Evolutionary conservation across 2,113 vertebrate species (phyloP), one percentile per base, ranked within the genome.

Genomic region (Dunckerocampus dactyliophorus): DNA sequence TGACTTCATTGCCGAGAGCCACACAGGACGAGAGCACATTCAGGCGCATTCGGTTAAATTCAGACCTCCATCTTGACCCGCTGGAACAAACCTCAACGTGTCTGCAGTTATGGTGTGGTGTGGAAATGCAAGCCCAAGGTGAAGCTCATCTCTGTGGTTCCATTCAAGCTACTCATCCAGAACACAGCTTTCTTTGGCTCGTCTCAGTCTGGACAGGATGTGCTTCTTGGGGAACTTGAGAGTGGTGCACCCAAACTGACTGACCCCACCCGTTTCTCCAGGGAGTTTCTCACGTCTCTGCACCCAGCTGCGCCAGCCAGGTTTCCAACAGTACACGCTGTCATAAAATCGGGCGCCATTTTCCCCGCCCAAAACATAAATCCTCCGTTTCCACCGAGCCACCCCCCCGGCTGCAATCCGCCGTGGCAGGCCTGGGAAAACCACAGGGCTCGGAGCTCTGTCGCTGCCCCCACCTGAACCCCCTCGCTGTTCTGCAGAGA

Each of bases 271-370:
- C 0, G 90, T 91, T 42, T 91, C 90, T 7, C 88, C 88, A 0
- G 91, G 91, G 42, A 92, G 88, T 64, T 92, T 92, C 79, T 92
- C 91, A 0, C 91, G 82, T 65, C 91, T 87, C 85, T 92, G 91
- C 7, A 92, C 91, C 91, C 91, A 92, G 75, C 91, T 92, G 58
- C 91, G 77, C 91, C 91, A 92, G 71, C 92, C 92, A 0, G 92
- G 91, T 62, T 90, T 92, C 92, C 92, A 93, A 45, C 90, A 91
- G 82, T 91, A 93, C 50, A 93, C 89, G 0, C 90, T 91, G 78
- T 92, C 90, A 0, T 92, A 92, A 53, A 91, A 91, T 13, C 88
- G 74, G 0, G 89, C 86, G 37, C 91, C 90, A 1, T 93, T 92
- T 28, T 93, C 91, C 2, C 92, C 92, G 0, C 91, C 92, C 64